Percentiles rank a stretch among this genome's conserved stretches.
phyloP scores from a whole-genome alignment of 2,888 invertebrate species.

The Gymnosoma rotundatum region DNA sequence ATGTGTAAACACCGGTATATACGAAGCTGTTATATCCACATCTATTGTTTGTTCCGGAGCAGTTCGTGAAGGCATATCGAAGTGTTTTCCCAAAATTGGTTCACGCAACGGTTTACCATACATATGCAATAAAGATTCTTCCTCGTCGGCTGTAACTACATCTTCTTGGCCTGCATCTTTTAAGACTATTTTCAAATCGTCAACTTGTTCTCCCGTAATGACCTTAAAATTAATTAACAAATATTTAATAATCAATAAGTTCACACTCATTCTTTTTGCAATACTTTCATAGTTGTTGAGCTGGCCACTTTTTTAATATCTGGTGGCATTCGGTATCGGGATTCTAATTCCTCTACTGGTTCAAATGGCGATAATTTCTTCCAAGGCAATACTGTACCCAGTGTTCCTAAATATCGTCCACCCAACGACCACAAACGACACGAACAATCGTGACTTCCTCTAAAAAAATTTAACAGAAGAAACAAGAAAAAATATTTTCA shows the following conservation, averaged over 20 bases:
- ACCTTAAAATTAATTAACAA: constrained; percentile 53
- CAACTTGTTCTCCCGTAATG: constrained; percentile 70
- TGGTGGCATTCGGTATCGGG: constrained; percentile 85
- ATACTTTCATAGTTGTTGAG: constrained; percentile 87
- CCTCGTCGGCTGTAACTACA: constrained; percentile 55
- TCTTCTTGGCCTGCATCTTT: constrained; percentile 12
- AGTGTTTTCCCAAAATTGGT: constrained; percentile 85
- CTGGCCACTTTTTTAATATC: constrained; percentile 89
- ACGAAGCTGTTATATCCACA: constrained; percentile 86
- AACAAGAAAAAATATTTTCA: not conserved
- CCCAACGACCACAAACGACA: constrained; percentile 89
- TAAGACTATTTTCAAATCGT: constrained; percentile 43
- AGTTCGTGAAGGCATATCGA: constrained; percentile 83
- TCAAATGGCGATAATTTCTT: constrained; percentile 83
- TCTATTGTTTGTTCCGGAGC: constrained; percentile 81
- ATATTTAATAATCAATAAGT: no score
- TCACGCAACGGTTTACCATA: constrained; percentile 84
- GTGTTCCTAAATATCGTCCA: constrained; percentile 88
- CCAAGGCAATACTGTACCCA: constrained; percentile 88
- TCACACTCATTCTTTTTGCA: no score
- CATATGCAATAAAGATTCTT: constrained; percentile 74
- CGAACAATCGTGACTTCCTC: constrained; percentile 88
- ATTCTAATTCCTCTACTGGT: constrained; percentile 81
- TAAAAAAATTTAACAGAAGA: constrained; percentile 74
- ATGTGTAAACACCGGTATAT: constrained; percentile 88